Percentiles rank a stretch among this genome's conserved stretches.
phyloP scores from a whole-genome alignment of 2,797 vertebrate genomes.

The Coracias cyanogaster region DNA sequence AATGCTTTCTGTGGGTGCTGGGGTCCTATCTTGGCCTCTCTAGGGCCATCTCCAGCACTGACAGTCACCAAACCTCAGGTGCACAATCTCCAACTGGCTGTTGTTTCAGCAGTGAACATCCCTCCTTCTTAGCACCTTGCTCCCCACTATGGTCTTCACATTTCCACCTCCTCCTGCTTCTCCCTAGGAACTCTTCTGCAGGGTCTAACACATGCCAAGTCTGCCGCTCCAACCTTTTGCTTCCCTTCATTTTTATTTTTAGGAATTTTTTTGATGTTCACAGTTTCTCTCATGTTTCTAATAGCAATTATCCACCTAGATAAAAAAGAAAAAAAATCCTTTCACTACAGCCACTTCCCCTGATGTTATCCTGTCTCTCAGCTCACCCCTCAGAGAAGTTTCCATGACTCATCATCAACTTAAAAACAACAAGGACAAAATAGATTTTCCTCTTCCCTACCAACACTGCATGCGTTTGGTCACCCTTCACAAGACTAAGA shows the following conservation, averaged over 20 bases:
- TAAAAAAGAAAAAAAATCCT: background rate
- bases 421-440: background rate
- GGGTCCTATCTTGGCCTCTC: background rate
- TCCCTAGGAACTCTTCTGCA: background rate
- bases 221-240: background rate
- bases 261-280: rapidly evolving
- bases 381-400: background rate
- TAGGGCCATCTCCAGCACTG: background rate
- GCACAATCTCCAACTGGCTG: background rate
- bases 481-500: background rate
- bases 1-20: background rate
- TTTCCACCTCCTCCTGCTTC: background rate
- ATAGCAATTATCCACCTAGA: background rate
- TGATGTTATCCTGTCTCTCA: background rate
- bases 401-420: background rate
- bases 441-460: background rate
- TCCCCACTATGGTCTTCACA: background rate
- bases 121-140: background rate
- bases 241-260: background rate
- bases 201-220: background rate
- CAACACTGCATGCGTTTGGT: background rate
- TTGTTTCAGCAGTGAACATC: background rate
- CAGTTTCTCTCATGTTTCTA: background rate
- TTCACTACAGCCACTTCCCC: background rate
- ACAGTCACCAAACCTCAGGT: background rate